phyloP scores from a whole-genome alignment of 2,888 invertebrate genomes.

The Malacosoma neustria region DNA sequence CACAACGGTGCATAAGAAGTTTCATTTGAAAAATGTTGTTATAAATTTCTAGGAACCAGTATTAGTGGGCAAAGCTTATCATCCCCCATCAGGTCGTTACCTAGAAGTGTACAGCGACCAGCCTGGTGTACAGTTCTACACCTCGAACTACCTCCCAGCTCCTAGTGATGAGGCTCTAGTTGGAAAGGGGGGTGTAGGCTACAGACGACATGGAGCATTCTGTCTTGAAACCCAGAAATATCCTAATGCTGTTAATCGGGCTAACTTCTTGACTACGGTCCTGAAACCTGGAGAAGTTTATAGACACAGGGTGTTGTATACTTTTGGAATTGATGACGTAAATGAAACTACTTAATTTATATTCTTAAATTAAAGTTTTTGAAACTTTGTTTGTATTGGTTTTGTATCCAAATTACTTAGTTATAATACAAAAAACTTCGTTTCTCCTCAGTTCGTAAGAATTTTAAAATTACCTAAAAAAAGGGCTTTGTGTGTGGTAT shows the following conservation, averaged over 20 bases:
- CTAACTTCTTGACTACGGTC: slow-evolving; percentile 82
- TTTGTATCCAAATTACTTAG: too few relatives aligned
- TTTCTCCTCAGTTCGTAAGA: too few relatives aligned
- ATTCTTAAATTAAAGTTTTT: too few relatives aligned
- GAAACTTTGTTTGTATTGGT: too few relatives aligned
- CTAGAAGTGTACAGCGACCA: slow-evolving; percentile 89
- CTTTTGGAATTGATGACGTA: slow-evolving; percentile 68
- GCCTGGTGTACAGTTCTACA: slow-evolving; percentile 94
- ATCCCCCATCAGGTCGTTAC: slow-evolving; percentile 81
- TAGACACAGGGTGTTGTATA: slow-evolving; percentile 80
- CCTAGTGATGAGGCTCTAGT: slow-evolving; percentile 39
- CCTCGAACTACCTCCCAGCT: slow-evolving; percentile 82
- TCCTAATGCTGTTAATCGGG: slow-evolving; percentile 90
- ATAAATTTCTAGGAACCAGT: slow-evolving; percentile 31
- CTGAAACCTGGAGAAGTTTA: slow-evolving; percentile 82
- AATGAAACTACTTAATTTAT: slow-evolving; percentile 16
- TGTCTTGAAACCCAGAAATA: slow-evolving; percentile 95
- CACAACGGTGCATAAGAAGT: too few relatives aligned
- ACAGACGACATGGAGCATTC: slow-evolving; percentile 85
- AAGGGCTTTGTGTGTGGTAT: too few relatives aligned
- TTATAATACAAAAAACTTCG: too few relatives aligned
- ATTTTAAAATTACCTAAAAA: too few relatives aligned
- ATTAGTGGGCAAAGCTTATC: slow-evolving; percentile 70
- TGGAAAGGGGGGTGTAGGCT: slow-evolving; percentile 62
- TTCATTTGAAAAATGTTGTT: not conserved